phyloP scores from a whole-genome alignment of 2,888 invertebrate genomes.

The Poecilus cupreus region DNA sequence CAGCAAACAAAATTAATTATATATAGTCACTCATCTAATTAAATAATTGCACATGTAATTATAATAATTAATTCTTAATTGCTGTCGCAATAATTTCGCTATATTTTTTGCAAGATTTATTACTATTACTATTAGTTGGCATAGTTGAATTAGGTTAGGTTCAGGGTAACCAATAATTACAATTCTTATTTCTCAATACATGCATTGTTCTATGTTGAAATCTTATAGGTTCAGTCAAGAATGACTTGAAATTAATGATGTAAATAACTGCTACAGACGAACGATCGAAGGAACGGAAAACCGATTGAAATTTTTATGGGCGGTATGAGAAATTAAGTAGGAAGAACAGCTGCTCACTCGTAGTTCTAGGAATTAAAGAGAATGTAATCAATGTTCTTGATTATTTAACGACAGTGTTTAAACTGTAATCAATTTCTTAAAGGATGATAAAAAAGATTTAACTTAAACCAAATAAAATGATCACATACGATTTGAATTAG shows the following conservation, averaged over 20 bases:
- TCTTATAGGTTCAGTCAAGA: not conserved
- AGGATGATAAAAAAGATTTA: too few species aligned
- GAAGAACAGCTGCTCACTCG: constrained; percentile 13
- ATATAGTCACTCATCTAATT: not conserved
- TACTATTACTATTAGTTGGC: too few species aligned
- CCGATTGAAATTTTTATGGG: constrained; percentile 10
- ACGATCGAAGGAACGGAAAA: not conserved
- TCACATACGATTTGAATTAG: too few species aligned
- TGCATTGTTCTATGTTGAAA: constrained; percentile 29
- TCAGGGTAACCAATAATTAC: not conserved
- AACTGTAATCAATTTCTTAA: not conserved
- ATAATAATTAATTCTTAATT: constrained; percentile 1
- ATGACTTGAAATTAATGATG: constrained; percentile 29
- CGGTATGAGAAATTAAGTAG: constrained; percentile 13
- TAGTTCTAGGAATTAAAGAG: constrained; percentile 6
- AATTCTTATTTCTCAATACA: constrained; percentile 27
- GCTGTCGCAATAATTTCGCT: not conserved
- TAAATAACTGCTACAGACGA: not conserved
- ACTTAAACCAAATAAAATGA: too few species aligned
- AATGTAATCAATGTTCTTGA: constrained; percentile 14
- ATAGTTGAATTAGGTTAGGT: not conserved
- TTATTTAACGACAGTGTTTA: constrained; percentile 11
- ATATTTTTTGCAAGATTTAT: not conserved
- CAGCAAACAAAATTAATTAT: not conserved
- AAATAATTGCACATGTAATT: not conserved